Evolutionary conservation across 2,888 invertebrate genomes (phyloP).

Genomic region (Diploptera punctata): DNA sequence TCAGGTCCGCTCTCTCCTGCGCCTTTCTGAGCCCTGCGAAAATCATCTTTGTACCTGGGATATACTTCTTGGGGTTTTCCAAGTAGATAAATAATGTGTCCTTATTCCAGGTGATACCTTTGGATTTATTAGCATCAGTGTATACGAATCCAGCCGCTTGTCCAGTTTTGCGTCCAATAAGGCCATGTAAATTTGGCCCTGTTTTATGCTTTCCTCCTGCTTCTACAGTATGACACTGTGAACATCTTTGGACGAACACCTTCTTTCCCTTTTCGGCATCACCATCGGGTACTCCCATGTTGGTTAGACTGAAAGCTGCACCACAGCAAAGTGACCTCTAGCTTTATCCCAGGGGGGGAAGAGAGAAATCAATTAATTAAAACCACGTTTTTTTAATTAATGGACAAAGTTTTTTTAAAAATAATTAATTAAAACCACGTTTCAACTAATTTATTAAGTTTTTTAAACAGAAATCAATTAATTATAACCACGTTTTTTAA

Average conservation of each 20-base stretch:
- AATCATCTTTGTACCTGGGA: conserved; percentile 99
- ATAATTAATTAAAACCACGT: no score
- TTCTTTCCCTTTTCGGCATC: conserved; percentile 98
- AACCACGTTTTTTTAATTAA: no score
- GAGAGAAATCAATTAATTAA: no score
- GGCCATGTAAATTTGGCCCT: conserved; percentile 93
- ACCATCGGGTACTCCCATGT: conserved; percentile 78
- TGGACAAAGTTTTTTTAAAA: no score
- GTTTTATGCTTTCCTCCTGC: conserved; percentile 97
- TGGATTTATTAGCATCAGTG: conserved; percentile 95
- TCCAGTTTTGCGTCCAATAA: conserved; percentile 95
- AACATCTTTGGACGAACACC: conserved; percentile 93
- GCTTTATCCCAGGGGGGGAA: no score
- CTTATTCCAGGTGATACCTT: conserved; percentile 91
- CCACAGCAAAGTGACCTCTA: no score
- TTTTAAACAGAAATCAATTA: no score
- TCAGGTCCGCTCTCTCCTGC: conserved; percentile 91
- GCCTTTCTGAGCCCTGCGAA: conserved; percentile 98
- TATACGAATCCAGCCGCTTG: conserved; percentile 90
- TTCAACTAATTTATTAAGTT: no score
- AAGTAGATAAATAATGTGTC: conserved; percentile 96
- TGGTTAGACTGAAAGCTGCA: background rate
- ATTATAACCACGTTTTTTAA: no score
- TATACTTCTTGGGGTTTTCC: conserved; percentile 99
- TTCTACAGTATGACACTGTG: conserved; percentile 97